Conservation (phyloP, 2,888 invertebrate species). For the Lepidonotus clava region DNA sequence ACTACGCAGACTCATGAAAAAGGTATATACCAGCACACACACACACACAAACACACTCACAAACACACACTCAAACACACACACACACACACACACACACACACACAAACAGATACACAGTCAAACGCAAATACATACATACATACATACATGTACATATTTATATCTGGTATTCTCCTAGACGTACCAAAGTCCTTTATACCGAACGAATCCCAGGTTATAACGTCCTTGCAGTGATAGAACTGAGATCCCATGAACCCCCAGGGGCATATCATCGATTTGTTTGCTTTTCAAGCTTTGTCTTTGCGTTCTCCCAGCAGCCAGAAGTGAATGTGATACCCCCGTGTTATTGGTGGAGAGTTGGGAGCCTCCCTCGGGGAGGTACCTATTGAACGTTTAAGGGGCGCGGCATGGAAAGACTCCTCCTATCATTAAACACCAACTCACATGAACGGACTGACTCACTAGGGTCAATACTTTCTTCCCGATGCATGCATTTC, state of each 20-base stretch:
- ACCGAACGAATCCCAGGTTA: too few relatives aligned
- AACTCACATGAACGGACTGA: too few relatives aligned
- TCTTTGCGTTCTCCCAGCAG: neutral
- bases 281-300: neutral
- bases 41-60: neutral
- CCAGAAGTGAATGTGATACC: neutral
- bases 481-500: too few relatives aligned
- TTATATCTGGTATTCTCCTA: neutral
- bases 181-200: too few relatives aligned
- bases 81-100: neutral
- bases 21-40: neutral
- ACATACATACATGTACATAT: neutral
- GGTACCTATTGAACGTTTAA: slow-evolving; percentile 20
- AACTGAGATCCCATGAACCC: too few relatives aligned
- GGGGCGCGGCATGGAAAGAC: too few relatives aligned
- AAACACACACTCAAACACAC: neutral
- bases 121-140: neutral
- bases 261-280: neutral
- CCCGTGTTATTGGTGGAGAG: neutral
- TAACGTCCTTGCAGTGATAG: too few relatives aligned
- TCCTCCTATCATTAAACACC: too few relatives aligned
- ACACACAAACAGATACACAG: neutral
- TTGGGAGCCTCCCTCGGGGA: neutral
- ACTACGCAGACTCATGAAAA: too few relatives aligned
- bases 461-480: too few relatives aligned